These are phyloP conservation scores for Ceratina calcarata DNA, from an alignment of 1,140 invertebrate species.

Conservation along the genomic window DNA sequence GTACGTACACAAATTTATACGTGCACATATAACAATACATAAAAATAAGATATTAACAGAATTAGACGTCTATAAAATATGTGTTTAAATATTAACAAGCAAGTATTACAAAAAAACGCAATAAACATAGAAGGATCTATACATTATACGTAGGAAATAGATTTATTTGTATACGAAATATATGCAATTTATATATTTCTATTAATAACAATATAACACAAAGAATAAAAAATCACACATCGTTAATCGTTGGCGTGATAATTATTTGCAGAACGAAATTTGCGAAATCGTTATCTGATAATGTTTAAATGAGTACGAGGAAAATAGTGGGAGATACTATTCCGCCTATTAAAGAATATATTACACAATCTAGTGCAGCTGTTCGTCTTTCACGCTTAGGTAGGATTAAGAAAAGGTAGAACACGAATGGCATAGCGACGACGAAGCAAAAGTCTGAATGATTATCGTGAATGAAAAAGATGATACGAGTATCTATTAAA, in stretches of 20 bases:
- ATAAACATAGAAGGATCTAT: not conserved
- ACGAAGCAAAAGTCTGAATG: not conserved
- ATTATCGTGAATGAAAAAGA: not conserved
- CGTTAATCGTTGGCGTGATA: not conserved
- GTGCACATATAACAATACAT: too few species aligned
- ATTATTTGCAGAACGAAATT: constrained; percentile 1
- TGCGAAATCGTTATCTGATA: constrained; percentile 45
- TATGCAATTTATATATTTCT: not conserved
- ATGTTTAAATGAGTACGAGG: constrained; percentile 16
- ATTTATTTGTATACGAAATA: constrained; percentile 15
- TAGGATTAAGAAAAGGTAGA: constrained; percentile 44
- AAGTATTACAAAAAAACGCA: not conserved
- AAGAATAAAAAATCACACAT: constrained; percentile 6
- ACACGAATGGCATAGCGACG: constrained; percentile 12
- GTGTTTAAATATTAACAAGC: too few species aligned
- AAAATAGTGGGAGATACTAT: constrained; percentile 58
- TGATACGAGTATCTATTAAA: not conserved
- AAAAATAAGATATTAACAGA: not conserved
- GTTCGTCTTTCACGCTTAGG: constrained; percentile 58
- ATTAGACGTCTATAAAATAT: not conserved
- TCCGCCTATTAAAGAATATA: constrained; percentile 61
- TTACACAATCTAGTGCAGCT: constrained; percentile 66
- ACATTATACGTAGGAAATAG: not conserved
- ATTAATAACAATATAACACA: constrained; percentile 35
- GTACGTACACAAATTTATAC: too few species aligned